phyloP scores from a whole-genome alignment of 92 coral and sea anemone species.

The Micromussa lordhowensis region DNA sequence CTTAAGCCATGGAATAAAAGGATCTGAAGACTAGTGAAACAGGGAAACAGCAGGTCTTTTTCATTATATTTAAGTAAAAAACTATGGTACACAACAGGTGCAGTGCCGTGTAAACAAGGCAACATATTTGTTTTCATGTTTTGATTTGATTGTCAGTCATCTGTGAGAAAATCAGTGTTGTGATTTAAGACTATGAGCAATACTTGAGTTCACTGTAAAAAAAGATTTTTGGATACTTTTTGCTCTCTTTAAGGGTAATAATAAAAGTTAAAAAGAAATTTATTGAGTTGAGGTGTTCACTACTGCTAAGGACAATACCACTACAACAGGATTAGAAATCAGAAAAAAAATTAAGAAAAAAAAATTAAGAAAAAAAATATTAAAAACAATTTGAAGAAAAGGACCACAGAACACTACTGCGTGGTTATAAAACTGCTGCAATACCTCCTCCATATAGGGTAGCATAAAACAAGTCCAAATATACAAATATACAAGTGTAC shows the following conservation, averaged over 20 bases:
- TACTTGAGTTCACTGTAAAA: not conserved
- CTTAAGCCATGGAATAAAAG: not conserved
- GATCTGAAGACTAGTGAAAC: slow-evolving; percentile 2
- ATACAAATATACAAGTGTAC: not conserved
- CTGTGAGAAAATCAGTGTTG: not conserved
- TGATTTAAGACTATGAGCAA: not conserved
- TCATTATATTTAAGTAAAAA: slow-evolving; percentile 7
- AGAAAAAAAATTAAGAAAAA: not conserved
- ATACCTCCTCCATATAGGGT: not conserved
- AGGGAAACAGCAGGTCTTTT: slow-evolving; percentile 14
- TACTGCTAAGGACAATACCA: not conserved
- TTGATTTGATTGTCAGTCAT: slow-evolving; percentile 10
- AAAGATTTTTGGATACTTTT: not conserved
- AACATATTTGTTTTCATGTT: not conserved
- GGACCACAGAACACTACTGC: not conserved
- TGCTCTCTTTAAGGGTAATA: not conserved
- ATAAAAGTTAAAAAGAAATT: not conserved
- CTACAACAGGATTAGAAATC: not conserved
- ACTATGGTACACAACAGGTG: slow-evolving; percentile 24
- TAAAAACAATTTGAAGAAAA: not conserved
- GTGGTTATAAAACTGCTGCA: not conserved
- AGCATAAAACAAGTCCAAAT: not conserved
- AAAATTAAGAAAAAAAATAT: not conserved
- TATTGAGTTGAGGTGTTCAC: not conserved
- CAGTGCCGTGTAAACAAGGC: not conserved